Evolutionary conservation across 1,140 invertebrate genomes (phyloP).

Genomic region (Cyclina sinensis): DNA sequence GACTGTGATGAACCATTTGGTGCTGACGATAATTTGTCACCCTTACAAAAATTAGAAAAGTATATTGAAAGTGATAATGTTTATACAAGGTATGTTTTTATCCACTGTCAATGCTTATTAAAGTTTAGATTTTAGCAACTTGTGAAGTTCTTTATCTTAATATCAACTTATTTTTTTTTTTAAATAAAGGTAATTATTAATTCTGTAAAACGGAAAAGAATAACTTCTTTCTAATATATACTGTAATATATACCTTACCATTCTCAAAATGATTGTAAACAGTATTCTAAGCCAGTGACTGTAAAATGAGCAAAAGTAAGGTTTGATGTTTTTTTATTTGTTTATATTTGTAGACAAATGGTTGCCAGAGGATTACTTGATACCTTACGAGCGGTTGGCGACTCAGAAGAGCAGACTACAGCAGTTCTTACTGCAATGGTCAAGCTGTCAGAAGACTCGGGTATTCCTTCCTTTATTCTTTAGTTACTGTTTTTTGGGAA

Average conservation of each 20-base stretch:
- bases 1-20: constrained; percentile 77
- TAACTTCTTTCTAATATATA: no score
- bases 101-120: no score
- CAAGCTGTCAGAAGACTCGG: constrained; percentile 86
- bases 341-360: constrained; percentile 85
- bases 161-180: no score
- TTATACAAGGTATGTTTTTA: constrained; percentile 87
- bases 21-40: constrained; percentile 84
- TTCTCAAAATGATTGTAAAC: no score
- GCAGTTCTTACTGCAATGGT: constrained; percentile 86
- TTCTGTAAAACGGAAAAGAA: no score
- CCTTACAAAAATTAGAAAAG: constrained; percentile 86
- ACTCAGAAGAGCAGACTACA: constrained; percentile 81
- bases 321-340: background rate
- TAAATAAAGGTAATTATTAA: no score
- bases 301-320: no score
- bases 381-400: constrained; percentile 85
- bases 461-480: constrained; percentile 83
- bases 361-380: constrained; percentile 87
- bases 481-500: no score
- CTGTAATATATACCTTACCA: no score
- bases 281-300: no score
- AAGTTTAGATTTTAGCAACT: no score
- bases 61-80: constrained; percentile 86
- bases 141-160: no score